A percentile compares a stretch with the other conserved stretches of the same genome.
These are phyloP conservation scores for Emydoidea blandingii DNA, from an alignment of 2,797 vertebrate species.

Conservation along the genomic window DNA sequence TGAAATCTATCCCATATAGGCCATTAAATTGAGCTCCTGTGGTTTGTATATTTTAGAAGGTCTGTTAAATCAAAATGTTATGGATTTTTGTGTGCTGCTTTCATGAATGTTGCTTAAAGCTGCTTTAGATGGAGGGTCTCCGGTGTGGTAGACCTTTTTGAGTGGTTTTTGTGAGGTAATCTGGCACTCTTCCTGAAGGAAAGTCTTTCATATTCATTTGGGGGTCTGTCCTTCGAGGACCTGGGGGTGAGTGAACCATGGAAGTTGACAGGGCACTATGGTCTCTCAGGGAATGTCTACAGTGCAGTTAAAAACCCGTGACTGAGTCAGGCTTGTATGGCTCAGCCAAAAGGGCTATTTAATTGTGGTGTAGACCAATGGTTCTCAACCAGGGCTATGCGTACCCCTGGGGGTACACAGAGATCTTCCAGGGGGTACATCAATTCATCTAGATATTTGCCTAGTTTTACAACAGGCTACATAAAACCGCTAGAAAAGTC, in stretches of 20 bases:
- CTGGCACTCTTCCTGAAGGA: neutral
- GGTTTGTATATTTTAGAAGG: constrained; percentile 30
- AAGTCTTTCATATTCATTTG: neutral
- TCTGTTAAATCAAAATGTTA: constrained; percentile 63
- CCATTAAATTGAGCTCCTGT: constrained; percentile 10
- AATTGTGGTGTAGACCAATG: neutral
- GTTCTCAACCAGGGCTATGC: too few species aligned
- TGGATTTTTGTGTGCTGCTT: constrained; percentile 17
- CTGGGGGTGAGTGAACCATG: neutral
- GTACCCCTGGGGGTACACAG: too few species aligned
- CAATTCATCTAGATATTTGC: too few species aligned
- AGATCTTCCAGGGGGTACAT: too few species aligned
- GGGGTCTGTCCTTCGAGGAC: neutral
- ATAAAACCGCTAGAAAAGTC: too few species aligned
- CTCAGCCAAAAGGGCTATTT: neutral
- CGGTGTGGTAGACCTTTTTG: neutral
- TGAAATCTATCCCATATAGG: neutral
- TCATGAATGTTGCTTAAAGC: constrained; percentile 32
- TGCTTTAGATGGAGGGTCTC: constrained; percentile 5
- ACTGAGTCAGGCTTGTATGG: neutral
- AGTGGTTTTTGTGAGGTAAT: neutral
- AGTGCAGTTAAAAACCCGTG: neutral
- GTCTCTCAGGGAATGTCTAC: neutral
- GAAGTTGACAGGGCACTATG: neutral
- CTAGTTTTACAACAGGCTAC: too few species aligned